These are phyloP conservation scores for Uloborus plumipes DNA, from an alignment of 2,888 invertebrate genomes.

Conservation along the genomic window DNA sequence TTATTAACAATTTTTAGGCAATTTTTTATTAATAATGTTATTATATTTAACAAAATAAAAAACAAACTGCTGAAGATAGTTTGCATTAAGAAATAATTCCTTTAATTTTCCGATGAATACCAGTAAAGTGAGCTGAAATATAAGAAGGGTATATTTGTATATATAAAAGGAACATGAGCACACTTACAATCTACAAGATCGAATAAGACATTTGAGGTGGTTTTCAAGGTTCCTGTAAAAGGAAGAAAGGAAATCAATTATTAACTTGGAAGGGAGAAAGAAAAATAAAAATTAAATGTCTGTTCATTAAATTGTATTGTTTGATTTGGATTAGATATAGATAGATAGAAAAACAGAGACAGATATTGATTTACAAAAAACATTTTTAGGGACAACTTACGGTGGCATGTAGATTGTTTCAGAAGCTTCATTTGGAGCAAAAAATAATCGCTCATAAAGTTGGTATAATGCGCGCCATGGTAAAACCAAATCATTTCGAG, in stretches of 20 bases:
- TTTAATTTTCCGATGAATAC: too few relatives aligned
- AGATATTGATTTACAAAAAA: not conserved
- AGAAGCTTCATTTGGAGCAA: slow-evolving; percentile 68
- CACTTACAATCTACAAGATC: slow-evolving; percentile 70
- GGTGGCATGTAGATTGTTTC: slow-evolving; percentile 57
- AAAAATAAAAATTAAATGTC: not conserved
- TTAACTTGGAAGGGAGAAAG: too few relatives aligned
- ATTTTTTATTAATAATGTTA: too few relatives aligned
- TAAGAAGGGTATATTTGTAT: too few relatives aligned
- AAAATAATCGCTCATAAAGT: slow-evolving; percentile 72
- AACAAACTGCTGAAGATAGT: too few relatives aligned
- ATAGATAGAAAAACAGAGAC: not conserved
- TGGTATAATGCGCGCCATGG: slow-evolving; percentile 89
- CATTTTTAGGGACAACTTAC: slow-evolving; percentile 30
- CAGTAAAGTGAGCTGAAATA: too few relatives aligned
- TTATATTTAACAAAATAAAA: too few relatives aligned
- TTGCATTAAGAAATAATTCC: too few relatives aligned
- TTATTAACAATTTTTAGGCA: too few relatives aligned
- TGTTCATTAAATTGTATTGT: too few relatives aligned
- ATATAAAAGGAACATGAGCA: not conserved
- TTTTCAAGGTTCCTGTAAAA: slow-evolving; percentile 71
- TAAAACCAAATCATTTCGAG: slow-evolving; percentile 83
- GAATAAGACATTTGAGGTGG: slow-evolving; percentile 70
- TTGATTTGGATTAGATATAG: too few relatives aligned
- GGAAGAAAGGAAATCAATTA: slow-evolving; percentile 14